Evolutionary conservation across 1,140 invertebrate genomes (phyloP).

Genomic region (Neotoxoptera formosana): DNA sequence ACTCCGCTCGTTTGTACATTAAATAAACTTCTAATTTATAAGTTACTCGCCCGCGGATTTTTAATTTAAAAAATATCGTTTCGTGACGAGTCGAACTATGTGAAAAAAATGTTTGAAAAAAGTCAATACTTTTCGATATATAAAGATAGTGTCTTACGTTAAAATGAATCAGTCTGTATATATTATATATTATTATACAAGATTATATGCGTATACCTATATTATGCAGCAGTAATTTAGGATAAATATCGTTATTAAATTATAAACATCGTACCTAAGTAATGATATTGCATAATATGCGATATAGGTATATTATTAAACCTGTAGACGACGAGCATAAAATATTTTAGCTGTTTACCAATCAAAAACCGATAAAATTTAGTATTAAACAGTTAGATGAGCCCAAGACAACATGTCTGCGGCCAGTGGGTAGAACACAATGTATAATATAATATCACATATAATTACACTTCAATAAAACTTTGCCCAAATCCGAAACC

Average conservation of each 20-base stretch:
- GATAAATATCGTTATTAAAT: not conserved
- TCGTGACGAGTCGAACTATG: no score
- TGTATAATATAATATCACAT: not conserved
- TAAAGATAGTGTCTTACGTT: no score
- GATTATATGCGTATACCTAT: no score
- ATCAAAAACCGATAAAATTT: not conserved
- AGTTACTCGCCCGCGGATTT: no score
- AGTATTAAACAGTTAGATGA: not conserved
- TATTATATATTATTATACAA: no score
- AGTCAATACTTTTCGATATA: no score
- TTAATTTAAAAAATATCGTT: no score
- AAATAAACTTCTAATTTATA: no score
- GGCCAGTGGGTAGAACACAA: not conserved
- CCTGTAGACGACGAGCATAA: not conserved
- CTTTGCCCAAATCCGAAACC: not conserved
- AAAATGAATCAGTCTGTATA: no score
- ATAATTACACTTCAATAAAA: conserved; percentile 5
- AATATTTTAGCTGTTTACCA: not conserved
- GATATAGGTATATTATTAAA: not conserved
- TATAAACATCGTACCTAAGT: not conserved
- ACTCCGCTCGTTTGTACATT: no score
- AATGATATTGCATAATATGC: not conserved
- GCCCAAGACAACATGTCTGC: not conserved
- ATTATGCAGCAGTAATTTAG: not conserved
- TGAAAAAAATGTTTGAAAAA: no score